phyloP scores from a whole-genome alignment of 2,113 vertebrate genomes.

The Cyanoderma ruficeps region DNA sequence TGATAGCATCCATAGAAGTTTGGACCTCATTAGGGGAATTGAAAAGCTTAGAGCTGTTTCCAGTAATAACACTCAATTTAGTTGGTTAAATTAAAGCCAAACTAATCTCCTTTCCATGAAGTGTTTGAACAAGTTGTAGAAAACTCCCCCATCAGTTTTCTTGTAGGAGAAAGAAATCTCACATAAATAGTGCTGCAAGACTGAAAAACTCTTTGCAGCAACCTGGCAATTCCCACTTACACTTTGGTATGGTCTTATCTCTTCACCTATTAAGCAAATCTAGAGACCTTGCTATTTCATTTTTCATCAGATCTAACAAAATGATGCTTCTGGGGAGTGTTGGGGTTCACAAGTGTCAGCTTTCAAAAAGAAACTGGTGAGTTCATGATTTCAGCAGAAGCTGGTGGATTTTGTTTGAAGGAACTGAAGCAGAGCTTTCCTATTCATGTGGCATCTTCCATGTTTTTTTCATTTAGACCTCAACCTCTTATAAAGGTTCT shows the following conservation, averaged over 20 bases:
- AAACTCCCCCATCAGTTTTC: conserved; percentile 57
- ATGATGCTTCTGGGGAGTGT: neutral
- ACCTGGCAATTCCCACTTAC: neutral
- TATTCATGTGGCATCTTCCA: neutral
- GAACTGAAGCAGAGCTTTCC: neutral
- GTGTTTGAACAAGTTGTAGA: conserved; percentile 65
- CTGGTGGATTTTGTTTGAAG: conserved; percentile 44
- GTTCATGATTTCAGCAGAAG: conserved; percentile 45
- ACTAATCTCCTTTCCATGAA: conserved; percentile 68
- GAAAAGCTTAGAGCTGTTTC: conserved; percentile 67
- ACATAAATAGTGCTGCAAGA: neutral
- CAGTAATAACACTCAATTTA: conserved; percentile 68
- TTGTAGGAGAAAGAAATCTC: conserved; percentile 3
- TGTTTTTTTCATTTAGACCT: conserved; percentile 32
- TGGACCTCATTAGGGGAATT: conserved; percentile 69
- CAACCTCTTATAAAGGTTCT: neutral
- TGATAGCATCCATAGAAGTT: conserved; percentile 68
- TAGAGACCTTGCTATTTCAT: neutral
- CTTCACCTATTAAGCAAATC: neutral
- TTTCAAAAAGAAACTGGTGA: conserved; percentile 38
- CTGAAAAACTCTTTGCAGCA: neutral
- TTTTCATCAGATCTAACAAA: conserved; percentile 20
- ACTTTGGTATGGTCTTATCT: conserved; percentile 11
- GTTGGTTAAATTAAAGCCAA: conserved; percentile 66
- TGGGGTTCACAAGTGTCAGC: neutral